phyloP scores from a whole-genome alignment of 2,113 vertebrate species.

The Tichodroma muraria region DNA sequence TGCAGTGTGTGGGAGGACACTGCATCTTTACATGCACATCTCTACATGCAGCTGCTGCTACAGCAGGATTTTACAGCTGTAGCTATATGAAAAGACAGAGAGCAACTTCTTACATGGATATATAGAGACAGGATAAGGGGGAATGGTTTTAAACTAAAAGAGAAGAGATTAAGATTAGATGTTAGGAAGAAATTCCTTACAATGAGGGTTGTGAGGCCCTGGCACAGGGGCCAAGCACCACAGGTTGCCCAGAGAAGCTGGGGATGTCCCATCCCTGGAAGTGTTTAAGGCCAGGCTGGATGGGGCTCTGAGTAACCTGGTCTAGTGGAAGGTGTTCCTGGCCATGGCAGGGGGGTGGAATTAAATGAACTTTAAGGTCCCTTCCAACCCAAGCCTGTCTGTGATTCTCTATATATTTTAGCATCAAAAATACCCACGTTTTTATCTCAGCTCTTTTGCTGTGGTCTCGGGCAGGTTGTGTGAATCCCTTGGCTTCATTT shows the following conservation, averaged over 20 bases:
- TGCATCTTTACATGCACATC: accelerated
- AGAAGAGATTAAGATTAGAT: neutral
- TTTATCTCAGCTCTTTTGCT: neutral
- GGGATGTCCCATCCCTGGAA: neutral
- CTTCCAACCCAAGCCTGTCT: neutral
- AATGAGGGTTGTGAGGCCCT: neutral
- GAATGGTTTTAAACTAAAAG: neutral
- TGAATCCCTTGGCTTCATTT: neutral
- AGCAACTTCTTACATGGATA: neutral
- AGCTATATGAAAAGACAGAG: neutral
- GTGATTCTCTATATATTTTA: neutral
- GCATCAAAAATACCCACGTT: neutral
- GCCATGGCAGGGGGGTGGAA: neutral
- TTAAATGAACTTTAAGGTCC: neutral
- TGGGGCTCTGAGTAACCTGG: neutral
- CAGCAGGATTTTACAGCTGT: neutral
- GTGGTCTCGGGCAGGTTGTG: neutral
- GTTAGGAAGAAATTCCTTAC: neutral
- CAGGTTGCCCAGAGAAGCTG: neutral
- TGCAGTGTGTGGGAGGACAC: accelerated
- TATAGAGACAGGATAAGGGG: neutral
- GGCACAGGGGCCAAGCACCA: too few relatives aligned
- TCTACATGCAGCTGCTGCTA: neutral
- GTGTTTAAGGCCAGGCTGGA: neutral
- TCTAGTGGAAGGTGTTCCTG: neutral